A percentile compares a stretch with the other conserved stretches of the same genome.
phyloP scores from a whole-genome alignment of 2,797 vertebrate genomes.

The Alfaro cultratus region DNA sequence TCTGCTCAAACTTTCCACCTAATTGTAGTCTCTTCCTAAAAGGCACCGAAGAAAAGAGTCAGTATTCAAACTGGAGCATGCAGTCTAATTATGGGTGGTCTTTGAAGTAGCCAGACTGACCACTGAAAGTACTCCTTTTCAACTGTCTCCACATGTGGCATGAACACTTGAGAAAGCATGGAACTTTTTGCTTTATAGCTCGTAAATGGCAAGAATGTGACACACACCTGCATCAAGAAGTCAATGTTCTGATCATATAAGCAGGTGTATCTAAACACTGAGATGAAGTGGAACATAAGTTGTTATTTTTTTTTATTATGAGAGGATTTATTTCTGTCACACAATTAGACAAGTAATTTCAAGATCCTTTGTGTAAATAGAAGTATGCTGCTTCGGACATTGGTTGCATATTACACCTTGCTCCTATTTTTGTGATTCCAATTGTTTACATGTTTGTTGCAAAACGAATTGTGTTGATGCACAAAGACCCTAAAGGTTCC shows the following conservation, averaged over 20 bases:
- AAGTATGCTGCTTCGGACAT: slow-evolving; percentile 19
- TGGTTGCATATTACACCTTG: background rate
- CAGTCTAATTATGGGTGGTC: slow-evolving; percentile 70
- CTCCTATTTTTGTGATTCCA: background rate
- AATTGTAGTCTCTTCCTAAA: background rate
- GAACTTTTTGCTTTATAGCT: slow-evolving; percentile 58
- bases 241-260: slow-evolving; percentile 6
- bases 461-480: slow-evolving; percentile 24
- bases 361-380: slow-evolving; percentile 37
- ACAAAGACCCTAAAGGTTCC: slow-evolving; percentile 36
- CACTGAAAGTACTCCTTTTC: slow-evolving; percentile 63
- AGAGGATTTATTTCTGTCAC: slow-evolving; percentile 39
- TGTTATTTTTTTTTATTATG: slow-evolving; percentile 22
- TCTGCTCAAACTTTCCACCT: background rate
- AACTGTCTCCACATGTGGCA: slow-evolving; percentile 67
- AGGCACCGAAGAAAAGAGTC: background rate
- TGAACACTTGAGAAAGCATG: slow-evolving; percentile 56
- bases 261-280: slow-evolving; percentile 42
- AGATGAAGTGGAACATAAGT: slow-evolving; percentile 28
- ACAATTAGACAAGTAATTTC: background rate
- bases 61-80: slow-evolving; percentile 19
- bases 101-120: slow-evolving; percentile 73
- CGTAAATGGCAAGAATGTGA: slow-evolving; percentile 47
- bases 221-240: slow-evolving; percentile 31
- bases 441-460: slow-evolving; percentile 11